A percentile compares a stretch with the other conserved stretches of the same genome.
These are phyloP conservation scores for Troides aeacus DNA, from an alignment of 2,888 invertebrate species.

Conservation along the genomic window DNA sequence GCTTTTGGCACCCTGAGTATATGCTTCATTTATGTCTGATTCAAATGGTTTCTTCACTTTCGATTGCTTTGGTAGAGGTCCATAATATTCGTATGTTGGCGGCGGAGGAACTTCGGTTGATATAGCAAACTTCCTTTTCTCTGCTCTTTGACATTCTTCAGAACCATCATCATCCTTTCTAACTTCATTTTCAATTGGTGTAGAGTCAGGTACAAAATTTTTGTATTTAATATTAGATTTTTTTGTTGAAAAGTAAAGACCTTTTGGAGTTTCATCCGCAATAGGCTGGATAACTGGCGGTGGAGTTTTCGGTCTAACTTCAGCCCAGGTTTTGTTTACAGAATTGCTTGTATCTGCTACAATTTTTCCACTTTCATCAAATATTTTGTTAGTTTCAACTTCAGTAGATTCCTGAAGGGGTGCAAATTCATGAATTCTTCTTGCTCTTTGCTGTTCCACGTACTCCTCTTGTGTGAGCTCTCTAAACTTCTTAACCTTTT, in stretches of 20 bases:
- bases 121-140: slow-evolving; percentile 41
- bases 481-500: slow-evolving; percentile 64
- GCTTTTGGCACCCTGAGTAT: slow-evolving; percentile 67
- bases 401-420: slow-evolving; percentile 74
- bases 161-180: slow-evolving; percentile 44
- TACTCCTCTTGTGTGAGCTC: slow-evolving; percentile 89
- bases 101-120: slow-evolving; percentile 82
- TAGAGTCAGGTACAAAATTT: slow-evolving; percentile 62
- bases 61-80: slow-evolving; percentile 63
- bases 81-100: slow-evolving; percentile 83
- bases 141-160: slow-evolving; percentile 32
- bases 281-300: slow-evolving; percentile 50
- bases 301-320: slow-evolving; percentile 57
- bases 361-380: slow-evolving; percentile 58
- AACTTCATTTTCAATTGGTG: slow-evolving; percentile 62
- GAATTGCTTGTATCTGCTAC: slow-evolving; percentile 32
- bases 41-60: slow-evolving; percentile 61
- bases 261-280: slow-evolving; percentile 45
- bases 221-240: slow-evolving; percentile 57
- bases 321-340: slow-evolving; percentile 57
- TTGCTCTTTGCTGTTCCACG: slow-evolving; percentile 85
- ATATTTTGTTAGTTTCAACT: slow-evolving; percentile 45
- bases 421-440: slow-evolving; percentile 88
- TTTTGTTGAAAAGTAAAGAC: slow-evolving; percentile 62
- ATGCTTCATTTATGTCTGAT: slow-evolving; percentile 68